Evolutionary conservation across 2,113 vertebrate species (phyloP).

Genomic region (Ciconia maguari): DNA sequence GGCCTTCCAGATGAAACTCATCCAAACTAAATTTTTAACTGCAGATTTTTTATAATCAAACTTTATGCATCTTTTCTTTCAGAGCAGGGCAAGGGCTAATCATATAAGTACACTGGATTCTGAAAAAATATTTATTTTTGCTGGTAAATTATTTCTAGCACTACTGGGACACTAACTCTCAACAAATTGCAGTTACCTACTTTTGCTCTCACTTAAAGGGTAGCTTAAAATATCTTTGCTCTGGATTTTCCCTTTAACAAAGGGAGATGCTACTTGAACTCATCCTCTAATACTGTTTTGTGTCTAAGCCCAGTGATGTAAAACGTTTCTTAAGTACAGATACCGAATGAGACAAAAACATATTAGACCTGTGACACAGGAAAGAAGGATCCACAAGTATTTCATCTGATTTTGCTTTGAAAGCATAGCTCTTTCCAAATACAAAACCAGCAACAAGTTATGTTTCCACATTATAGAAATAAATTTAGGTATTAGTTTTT

Average conservation of each 20-base stretch:
- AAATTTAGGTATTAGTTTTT: background rate
- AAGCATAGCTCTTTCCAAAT: background rate
- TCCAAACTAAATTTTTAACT: background rate
- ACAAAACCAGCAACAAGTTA: background rate
- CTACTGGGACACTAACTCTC: background rate
- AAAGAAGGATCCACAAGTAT: background rate
- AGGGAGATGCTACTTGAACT: background rate
- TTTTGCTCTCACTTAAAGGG: background rate
- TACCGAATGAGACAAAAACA: background rate
- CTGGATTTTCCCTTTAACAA: background rate
- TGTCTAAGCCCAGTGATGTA: background rate
- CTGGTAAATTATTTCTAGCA: background rate
- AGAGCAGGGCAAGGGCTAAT: background rate
- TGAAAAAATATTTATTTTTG: background rate
- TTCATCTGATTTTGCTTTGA: background rate
- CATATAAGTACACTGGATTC: background rate
- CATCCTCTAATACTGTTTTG: background rate
- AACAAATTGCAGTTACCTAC: background rate
- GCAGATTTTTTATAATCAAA: background rate
- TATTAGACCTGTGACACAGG: background rate
- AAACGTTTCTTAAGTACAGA: background rate
- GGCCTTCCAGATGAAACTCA: background rate
- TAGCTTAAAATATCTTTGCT: background rate
- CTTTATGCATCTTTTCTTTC: background rate
- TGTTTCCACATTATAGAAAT: background rate